Base-by-base conservation (phyloP, 1,140 invertebrate species). In the Zaprionus taronus region DNA sequence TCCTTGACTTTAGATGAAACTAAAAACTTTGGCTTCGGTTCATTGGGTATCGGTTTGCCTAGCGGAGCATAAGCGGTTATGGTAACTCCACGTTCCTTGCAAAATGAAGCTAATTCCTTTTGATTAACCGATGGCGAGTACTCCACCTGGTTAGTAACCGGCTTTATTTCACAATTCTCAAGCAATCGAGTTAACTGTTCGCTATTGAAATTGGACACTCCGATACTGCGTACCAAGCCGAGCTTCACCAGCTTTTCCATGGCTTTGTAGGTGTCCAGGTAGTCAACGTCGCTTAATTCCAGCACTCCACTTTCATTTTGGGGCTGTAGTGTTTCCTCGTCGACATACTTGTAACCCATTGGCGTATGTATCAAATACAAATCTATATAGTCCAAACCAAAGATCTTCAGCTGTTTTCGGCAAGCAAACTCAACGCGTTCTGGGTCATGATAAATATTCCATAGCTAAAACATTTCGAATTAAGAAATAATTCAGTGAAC, bases 121-220 rank as follows among this genome's bases (percentile, higher is more conserved):
- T 99, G 97, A 61, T 95, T 96, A 31, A 98, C 93, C 83, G 97
- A 97, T 0, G 96, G 96, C 84, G 98, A 97, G 72, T 96, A 96
- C 93, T 99, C 98, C 51, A 98, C 95, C 93, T 96, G 93, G 70
- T 93, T 92, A 2, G 81, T 92, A 24, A 93, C 93, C 26, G 96
- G 96, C 80, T 94, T 95, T 28, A 96, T 94, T 65, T 85, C 80
- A 58, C 71, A 91, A 63, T 93, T 94, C 3, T 94, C 93, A 28
- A 96, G 78, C 11, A 98, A 91, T 36, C 95, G 93, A 49, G 95
- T 87, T 5, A 97, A 90, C 91, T 98, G 97, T 55, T 94, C 91
- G 22, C 94, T 94, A 89, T 97, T 97, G 89, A 98, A 98, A 91
- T 98, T 98, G 53, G 96, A 97, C 0, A 98, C 79, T 2, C 97